Conservation (phyloP, 2,888 invertebrate genomes). For the Drosophila nr. perissopoda region DNA sequence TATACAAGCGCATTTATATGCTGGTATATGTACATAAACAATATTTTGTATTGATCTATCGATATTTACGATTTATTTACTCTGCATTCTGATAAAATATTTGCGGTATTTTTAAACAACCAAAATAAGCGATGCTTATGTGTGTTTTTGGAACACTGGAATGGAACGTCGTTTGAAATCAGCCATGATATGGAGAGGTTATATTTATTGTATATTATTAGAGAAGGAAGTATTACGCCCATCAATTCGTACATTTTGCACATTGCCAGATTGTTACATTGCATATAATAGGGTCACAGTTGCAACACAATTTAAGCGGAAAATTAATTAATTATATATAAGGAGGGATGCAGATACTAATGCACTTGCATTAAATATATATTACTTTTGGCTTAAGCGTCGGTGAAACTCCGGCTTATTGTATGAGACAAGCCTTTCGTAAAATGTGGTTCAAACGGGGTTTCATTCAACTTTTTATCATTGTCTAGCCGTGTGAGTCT, state of each 20-base stretch:
- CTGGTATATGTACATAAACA: slow-evolving; percentile 27
- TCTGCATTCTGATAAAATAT: neutral
- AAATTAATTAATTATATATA: neutral
- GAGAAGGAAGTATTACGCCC: neutral
- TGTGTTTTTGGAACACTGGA: slow-evolving; percentile 8
- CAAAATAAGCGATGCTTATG: neutral
- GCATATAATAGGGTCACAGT: too few relatives aligned
- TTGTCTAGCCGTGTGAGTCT: neutral
- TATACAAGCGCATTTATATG: slow-evolving; percentile 41
- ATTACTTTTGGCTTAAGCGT: neutral
- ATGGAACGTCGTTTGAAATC: neutral
- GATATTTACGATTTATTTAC: slow-evolving; percentile 16
- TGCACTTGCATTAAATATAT: neutral
- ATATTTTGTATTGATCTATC: slow-evolving; percentile 23
- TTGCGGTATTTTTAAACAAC: slow-evolving; percentile 18
- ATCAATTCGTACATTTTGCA: neutral
- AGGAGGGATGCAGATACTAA: neutral
- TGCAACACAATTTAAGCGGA: too few relatives aligned
- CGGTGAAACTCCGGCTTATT: neutral
- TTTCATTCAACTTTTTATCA: neutral
- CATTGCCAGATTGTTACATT: too few relatives aligned
- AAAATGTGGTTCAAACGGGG: neutral
- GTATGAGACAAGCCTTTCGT: neutral
- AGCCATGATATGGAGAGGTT: neutral
- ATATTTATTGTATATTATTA: neutral